Base-by-base conservation (phyloP, 2,888 invertebrate species). In the Plagodis dolabraria region DNA sequence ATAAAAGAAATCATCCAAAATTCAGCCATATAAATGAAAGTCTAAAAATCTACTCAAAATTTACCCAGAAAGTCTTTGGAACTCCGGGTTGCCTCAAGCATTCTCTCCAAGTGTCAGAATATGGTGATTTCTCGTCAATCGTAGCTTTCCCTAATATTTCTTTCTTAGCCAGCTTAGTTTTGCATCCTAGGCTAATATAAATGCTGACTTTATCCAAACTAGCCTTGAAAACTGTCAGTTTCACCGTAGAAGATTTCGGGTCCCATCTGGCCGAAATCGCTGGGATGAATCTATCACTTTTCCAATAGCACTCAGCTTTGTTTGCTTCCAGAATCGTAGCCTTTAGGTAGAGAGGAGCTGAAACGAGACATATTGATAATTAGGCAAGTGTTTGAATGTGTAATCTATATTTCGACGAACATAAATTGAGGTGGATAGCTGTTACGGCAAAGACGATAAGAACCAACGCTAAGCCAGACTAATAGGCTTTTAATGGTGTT, bases 191-290 rank as follows among this genome's bases (percentile, higher is more conserved):
- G 67, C 95, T 94, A 50, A 96, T 93, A 65, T 95, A 93, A 70
- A 95, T 94, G 77, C 94, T 95, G 64, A 95, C 94, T 79, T 94
- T 93, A 67, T 93, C 93, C 59, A 95, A 81, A 63, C 93, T 95
- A 22, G 94, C 94, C 72, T 94, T 94, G 79, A 94, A 94, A 6
- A 95, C 94, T 66, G 93, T 93, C 48, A 95, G 93, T 69, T 94
- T 93, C 33, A 95, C 93, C 33, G 94, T 94, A 0, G 95, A 94
- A 7, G 94, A 92, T 70, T 94, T 95, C 0, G 94, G 93, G 71
- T 96, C 95, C 92, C 96, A 95, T 84, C 96, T 95, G 72, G 95
- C 94, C n/a, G 96, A 96, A 59, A 96, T 95, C 5, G 96, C 95
- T 6, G 96, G 96, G 11, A 93, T 90, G 82, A 97, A 97, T 66